Conservation (phyloP, 1,140 invertebrate genomes). For the Euschistus heros region DNA sequence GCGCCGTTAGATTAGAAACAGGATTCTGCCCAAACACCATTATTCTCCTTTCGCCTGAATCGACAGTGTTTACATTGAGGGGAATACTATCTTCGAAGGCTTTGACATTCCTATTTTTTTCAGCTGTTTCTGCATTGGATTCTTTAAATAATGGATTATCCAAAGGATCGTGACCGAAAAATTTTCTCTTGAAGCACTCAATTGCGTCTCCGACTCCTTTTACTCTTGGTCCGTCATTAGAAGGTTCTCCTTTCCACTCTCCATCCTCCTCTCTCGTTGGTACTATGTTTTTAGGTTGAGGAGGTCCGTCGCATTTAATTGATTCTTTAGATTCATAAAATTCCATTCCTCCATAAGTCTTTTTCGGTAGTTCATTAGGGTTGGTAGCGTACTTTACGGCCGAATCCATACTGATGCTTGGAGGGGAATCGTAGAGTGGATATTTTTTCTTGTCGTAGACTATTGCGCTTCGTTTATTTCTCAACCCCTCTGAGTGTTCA, state of each 20-base stretch:
- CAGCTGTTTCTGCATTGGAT: slow-evolving; percentile 31
- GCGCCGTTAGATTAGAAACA: neutral
- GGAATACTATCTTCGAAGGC: neutral
- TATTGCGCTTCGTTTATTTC: slow-evolving; percentile 20
- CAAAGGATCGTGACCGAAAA: slow-evolving; percentile 58
- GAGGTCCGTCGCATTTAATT: slow-evolving; percentile 37
- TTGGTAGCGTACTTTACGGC: slow-evolving; percentile 48
- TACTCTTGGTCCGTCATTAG: slow-evolving; percentile 34
- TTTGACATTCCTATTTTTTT: slow-evolving; percentile 20
- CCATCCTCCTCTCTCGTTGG: slow-evolving; percentile 35
- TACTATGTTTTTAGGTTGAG: slow-evolving; percentile 34
- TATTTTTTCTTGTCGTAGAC: slow-evolving; percentile 41
- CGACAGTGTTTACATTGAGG: neutral
- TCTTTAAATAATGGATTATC: slow-evolving; percentile 64
- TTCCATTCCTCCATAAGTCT: slow-evolving; percentile 41
- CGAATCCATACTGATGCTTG: slow-evolving; percentile 39
- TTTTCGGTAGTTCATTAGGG: slow-evolving; percentile 38
- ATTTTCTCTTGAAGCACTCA: slow-evolving; percentile 60
- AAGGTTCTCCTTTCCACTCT: slow-evolving; percentile 22
- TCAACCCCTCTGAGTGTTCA: neutral
- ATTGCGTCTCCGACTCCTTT: slow-evolving; percentile 54
- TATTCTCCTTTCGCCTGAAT: neutral
- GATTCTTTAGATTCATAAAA: slow-evolving; percentile 47
- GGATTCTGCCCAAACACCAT: neutral
- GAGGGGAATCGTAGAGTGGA: slow-evolving; percentile 26